Evolutionary conservation across 2,113 vertebrate species (phyloP), one percentile per base, ranked within the genome.

Genomic region (Mormyrus lacerda): DNA sequence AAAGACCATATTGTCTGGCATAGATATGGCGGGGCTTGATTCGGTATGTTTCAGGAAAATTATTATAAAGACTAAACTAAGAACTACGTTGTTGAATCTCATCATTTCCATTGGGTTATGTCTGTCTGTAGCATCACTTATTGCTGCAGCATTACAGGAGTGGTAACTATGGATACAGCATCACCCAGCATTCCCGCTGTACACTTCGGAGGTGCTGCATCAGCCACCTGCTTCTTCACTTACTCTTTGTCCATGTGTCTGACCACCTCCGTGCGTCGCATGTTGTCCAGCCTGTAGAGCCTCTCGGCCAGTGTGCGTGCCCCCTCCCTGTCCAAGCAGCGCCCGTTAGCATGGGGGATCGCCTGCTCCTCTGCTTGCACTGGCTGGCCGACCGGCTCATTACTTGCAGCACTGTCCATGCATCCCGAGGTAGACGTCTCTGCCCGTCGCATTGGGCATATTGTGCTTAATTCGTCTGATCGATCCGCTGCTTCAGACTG

Each of bases 201-300:
- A 69, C 61, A 69, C 19, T 82, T 21, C 19, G 35, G 7, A 47
- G 47, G 44, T 45, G 39, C 44, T 84, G 44, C 8, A 47, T 84
- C 21, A 45, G 47, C 45, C 24, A 45, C 17, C 5, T 8, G 24
- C 15, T 24, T 31, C 7, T 27, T 83, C 58, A 35, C 95, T 95
- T 94, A 96, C 96, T 96, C 95, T 94, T 96, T 96, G 93, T 96
- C 95, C 31, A 96, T 85, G 93, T 96, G 94, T 88, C 93, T 93
- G 89, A 96, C 96, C 91, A 96, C 96, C 27, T 96, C 95, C 13
- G 92, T 94, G 3, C 91, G 94, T 13, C 94, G 93, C 88, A 96
- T 87, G 31, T 92, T 91, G 0, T 96, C 95, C 91, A 96, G 89
- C 42, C 92, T 93, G 73, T 93, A 94, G 61, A 96, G 94, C 88